Conservation (phyloP, 2,113 vertebrate genomes). For the Xyliphius kryptos region DNA sequence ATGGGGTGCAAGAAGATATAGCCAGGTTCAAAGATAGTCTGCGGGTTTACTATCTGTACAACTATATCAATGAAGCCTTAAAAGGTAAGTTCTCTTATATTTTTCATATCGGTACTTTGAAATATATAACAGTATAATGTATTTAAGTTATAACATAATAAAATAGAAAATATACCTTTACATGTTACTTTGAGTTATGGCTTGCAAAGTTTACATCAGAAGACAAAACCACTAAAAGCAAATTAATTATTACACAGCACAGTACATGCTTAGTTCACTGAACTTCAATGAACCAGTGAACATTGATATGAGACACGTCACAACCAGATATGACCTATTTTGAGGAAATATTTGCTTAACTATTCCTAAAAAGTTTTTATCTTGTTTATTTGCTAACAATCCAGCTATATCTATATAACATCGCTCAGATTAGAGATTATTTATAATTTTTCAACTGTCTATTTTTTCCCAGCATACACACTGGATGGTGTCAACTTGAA, state of each 20-base stretch:
- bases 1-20: conserved; percentile 78
- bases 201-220: conserved; percentile 8
- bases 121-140: no score
- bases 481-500: conserved; percentile 83
- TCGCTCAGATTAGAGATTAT: not conserved
- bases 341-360: conserved; percentile 24
- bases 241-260: conserved; percentile 59
- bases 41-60: conserved; percentile 82
- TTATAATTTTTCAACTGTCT: conserved; percentile 1
- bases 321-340: no score
- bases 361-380: no score
- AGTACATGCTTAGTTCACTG: conserved; percentile 37
- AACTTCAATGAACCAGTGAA: conserved; percentile 38
- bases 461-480: conserved; percentile 64
- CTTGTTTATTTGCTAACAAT: conserved; percentile 7
- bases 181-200: not conserved
- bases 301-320: no score
- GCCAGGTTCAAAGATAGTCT: conserved; percentile 73
- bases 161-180: no score
- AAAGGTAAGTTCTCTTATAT: conserved; percentile 82
- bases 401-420: not conserved
- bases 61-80: conserved; percentile 90
- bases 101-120: no score
- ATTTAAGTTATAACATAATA: no score
- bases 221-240: conserved; percentile 6